These are phyloP conservation scores for Busseola fusca DNA, from an alignment of 2,888 invertebrate genomes.

Conservation along the genomic window DNA sequence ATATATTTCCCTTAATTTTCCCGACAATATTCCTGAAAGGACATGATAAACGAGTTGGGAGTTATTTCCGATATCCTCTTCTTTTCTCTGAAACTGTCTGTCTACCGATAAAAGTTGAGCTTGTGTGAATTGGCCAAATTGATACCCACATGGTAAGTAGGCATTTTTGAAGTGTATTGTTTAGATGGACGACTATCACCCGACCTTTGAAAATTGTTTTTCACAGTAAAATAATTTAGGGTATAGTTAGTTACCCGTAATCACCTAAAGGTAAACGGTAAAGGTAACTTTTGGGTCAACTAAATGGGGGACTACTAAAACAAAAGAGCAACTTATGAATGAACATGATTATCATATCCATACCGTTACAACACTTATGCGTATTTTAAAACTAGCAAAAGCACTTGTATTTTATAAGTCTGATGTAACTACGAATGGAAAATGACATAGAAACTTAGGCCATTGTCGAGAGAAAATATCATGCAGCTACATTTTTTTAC, in stretches of 20 bases:
- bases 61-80: slow-evolving; percentile 37
- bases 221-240: not conserved
- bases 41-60: slow-evolving; percentile 42
- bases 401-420: not conserved
- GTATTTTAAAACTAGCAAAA: not conserved
- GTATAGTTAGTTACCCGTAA: not conserved
- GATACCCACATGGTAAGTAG: not conserved
- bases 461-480: slow-evolving; percentile 22
- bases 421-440: not conserved
- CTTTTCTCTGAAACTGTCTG: slow-evolving; percentile 1
- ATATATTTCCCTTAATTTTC: slow-evolving; percentile 43
- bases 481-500: slow-evolving; percentile 2
- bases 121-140: slow-evolving; percentile 20
- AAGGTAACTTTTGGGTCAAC: not conserved
- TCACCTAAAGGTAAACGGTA: not conserved
- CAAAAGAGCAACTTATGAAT: not conserved
- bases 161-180: not conserved
- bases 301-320: too few relatives aligned
- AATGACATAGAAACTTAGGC: not conserved
- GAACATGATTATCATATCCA: not conserved
- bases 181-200: not conserved
- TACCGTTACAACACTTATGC: not conserved
- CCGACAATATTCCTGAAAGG: slow-evolving; percentile 37
- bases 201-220: slow-evolving; percentile 2
- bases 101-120: slow-evolving; percentile 12